Evolutionary conservation across 1,140 invertebrate species (phyloP), one percentile per base, ranked within the genome.

Genomic region (Venturia canescens): DNA sequence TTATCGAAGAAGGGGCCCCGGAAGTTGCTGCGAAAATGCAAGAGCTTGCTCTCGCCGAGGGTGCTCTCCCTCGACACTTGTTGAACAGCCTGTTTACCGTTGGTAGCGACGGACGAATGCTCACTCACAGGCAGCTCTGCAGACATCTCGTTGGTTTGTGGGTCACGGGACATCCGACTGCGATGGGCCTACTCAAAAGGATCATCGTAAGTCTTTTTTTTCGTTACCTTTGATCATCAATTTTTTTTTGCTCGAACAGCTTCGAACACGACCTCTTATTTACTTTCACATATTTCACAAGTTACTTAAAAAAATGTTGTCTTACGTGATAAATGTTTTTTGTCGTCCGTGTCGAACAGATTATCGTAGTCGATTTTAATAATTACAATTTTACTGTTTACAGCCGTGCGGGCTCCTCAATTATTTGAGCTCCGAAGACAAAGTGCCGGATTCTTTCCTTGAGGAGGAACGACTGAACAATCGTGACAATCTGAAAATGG

Each of bases 131-230:
- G 67, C 98, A 99, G 89, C 92, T 99, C 18, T 99, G 98, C 70
- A 93, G 99, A 16, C 98, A 99, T 92, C 92, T 99, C n/a, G 97
- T 99, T 76, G 97, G 97, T 21, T 93, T 99, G n/a, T 99, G 99
- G 99, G 94, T 98, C 0, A 98, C 97, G 16, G 97, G 97, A 70
- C 98, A 99, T 93, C 95, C 96, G 23, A 97, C 96, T 26, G 98
- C 98, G 0, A 96, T 97, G 93, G 96, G 96, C 34, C 92, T 99
- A 18, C 93, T 99, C 6, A 94, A 95, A 85, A 92, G 98, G 88
- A 97, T 98, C 79, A 94, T 99, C 94, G 98, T 98, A 92, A 91
- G 79, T 80, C 76, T 63, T 75, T 79, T 38, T 69, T 13, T 26
- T 48, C 27, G 6, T 69, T 6, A 15, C 3, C 18, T 53, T 53